Evolutionary conservation across 2,797 vertebrate genomes (phyloP).

Genomic region (Galago senegalensis): DNA sequence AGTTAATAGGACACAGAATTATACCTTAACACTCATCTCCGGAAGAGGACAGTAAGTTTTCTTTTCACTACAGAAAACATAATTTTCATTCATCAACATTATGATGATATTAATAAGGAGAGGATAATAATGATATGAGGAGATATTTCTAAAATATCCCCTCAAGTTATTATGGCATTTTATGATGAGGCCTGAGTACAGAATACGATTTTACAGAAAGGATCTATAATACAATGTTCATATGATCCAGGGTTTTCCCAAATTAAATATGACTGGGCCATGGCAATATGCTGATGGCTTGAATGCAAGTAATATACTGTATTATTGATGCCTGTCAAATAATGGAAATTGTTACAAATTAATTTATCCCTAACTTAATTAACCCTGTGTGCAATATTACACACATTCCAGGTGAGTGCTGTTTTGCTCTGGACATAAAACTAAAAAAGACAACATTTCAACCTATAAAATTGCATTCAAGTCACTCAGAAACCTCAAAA

Average conservation of each 20-base stretch:
- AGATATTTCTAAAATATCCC: conserved; percentile 63
- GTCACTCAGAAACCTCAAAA: conserved; percentile 78
- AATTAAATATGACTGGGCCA: conserved; percentile 85
- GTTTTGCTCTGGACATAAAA: conserved; percentile 83
- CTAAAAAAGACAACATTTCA: conserved; percentile 84
- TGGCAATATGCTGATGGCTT: conserved; percentile 72
- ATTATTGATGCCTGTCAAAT: conserved; percentile 84
- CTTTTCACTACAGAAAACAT: conserved; percentile 52
- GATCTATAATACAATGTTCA: conserved; percentile 83
- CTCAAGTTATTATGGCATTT: conserved; percentile 75
- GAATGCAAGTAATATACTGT: conserved; percentile 79
- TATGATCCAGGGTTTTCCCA: conserved; percentile 81
- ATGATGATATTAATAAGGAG: not conserved
- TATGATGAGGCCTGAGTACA: conserved; percentile 73
- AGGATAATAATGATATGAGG: too few relatives aligned
- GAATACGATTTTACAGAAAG: conserved; percentile 81
- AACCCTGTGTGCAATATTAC: conserved; percentile 78
- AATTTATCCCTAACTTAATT: conserved; percentile 85
- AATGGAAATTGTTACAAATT: conserved; percentile 87
- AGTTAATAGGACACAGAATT: conserved; percentile 27
- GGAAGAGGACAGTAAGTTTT: conserved; percentile 36
- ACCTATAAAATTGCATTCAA: conserved; percentile 81
- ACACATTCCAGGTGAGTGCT: conserved; percentile 79
- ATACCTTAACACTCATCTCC: not conserved
- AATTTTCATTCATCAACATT: conserved; percentile 41